These are phyloP conservation scores for Agonum fuliginosum DNA, from an alignment of 2,888 invertebrate species.

Conservation along the genomic window DNA sequence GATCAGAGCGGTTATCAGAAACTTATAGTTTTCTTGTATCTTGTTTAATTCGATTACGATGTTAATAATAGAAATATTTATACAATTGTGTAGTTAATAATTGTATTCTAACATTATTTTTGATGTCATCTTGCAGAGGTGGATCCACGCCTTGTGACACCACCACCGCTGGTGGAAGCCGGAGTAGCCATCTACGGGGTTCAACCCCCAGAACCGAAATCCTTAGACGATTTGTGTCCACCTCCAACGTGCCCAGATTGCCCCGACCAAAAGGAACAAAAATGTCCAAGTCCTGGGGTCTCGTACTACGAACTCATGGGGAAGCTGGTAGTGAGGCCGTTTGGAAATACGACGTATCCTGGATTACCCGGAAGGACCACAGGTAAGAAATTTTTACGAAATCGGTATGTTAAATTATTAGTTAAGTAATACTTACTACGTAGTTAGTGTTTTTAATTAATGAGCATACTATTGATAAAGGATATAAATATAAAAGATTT, in stretches of 20 bases:
- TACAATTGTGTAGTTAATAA: no score
- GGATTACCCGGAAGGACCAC: constrained; percentile 74
- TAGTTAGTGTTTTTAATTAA: no score
- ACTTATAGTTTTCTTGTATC: no score
- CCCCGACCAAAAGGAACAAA: constrained; percentile 74
- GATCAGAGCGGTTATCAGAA: no score
- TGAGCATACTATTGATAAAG: no score
- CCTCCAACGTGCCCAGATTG: constrained; percentile 79
- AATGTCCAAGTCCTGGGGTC: constrained; percentile 77
- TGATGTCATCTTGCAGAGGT: constrained; percentile 66
- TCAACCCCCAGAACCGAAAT: constrained; percentile 77
- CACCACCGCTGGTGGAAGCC: constrained; percentile 69
- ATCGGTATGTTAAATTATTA: no score
- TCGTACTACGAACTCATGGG: constrained; percentile 77
- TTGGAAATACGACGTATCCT: constrained; percentile 77
- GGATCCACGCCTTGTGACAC: constrained; percentile 75
- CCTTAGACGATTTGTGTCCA: constrained; percentile 78
- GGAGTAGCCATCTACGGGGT: constrained; percentile 75
- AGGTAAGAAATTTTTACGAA: constrained; percentile 68
- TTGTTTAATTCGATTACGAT: no score
- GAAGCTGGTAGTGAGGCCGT: constrained; percentile 74
- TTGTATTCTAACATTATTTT: neutral
- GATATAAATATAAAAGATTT: no score
- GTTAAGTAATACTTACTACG: no score
- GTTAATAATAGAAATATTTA: no score